phyloP scores from a whole-genome alignment of 2,113 vertebrate genomes.

The Cromileptes altivelis region DNA sequence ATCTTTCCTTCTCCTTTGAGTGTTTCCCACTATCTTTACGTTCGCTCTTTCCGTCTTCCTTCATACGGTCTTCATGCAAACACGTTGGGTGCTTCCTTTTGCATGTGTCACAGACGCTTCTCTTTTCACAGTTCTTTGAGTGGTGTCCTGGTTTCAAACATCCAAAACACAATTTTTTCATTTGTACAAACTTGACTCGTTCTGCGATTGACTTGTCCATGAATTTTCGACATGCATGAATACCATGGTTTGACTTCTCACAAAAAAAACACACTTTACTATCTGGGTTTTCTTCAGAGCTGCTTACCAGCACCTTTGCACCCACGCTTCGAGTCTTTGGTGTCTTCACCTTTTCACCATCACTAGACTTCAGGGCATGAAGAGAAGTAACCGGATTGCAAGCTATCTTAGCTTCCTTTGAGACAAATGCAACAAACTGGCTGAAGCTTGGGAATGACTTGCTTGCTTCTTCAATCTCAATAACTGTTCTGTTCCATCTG shows the following conservation, averaged over 20 bases:
- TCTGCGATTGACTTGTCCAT: constrained; percentile 1
- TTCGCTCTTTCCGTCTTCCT: not conserved
- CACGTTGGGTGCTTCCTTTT: constrained; percentile 41
- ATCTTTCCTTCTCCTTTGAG: not conserved
- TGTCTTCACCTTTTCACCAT: constrained; percentile 19
- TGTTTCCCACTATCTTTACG: not conserved
- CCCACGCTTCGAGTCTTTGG: constrained; percentile 21
- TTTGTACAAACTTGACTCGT: constrained; percentile 32
- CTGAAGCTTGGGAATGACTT: constrained; percentile 50
- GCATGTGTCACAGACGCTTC: constrained; percentile 43
- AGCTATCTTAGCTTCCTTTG: constrained; percentile 26
- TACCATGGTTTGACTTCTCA: constrained; percentile 22
- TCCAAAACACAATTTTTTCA: constrained; percentile 34
- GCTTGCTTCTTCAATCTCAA: constrained; percentile 22
- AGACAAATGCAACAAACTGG: constrained; percentile 38
- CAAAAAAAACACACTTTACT: constrained; percentile 15
- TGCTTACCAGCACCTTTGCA: constrained; percentile 29
- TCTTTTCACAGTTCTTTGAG: constrained; percentile 56
- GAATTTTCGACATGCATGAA: constrained; percentile 28
- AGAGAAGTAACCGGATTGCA: constrained; percentile 61
- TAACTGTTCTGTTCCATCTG: constrained; percentile 20
- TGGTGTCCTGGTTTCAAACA: constrained; percentile 35
- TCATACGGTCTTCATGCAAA: constrained; percentile 36
- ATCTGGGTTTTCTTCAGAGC: not conserved
- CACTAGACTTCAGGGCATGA: constrained; percentile 37